These are phyloP conservation scores for Drosophila sucinea DNA, from an alignment of 1,140 invertebrate species.

Conservation along the genomic window DNA sequence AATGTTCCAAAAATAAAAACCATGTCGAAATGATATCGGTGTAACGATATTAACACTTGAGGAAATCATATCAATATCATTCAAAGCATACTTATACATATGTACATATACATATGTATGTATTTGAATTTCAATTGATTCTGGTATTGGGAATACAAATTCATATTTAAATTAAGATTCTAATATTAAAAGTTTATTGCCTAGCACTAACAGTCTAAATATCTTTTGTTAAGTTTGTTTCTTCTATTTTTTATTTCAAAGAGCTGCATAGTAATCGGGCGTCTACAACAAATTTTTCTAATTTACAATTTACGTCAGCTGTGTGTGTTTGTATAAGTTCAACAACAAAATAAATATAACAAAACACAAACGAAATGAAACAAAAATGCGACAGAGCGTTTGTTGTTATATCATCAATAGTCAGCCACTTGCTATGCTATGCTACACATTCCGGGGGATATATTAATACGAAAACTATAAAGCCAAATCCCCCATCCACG, in stretches of 20 bases:
- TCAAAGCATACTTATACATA: no score
- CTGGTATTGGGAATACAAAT: no score
- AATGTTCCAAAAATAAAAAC: neutral
- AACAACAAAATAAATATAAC: constrained; percentile 36
- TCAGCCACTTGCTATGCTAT: constrained; percentile 53
- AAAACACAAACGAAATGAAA: constrained; percentile 42
- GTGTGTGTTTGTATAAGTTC: constrained; percentile 44
- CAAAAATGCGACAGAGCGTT: constrained; percentile 37
- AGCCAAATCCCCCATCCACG: constrained; percentile 22
- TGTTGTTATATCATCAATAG: constrained; percentile 74
- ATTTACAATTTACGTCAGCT: constrained; percentile 67
- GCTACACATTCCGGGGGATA: constrained; percentile 47
- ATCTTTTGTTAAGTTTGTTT: neutral
- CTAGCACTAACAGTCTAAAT: neutral
- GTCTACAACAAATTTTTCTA: neutral
- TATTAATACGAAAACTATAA: constrained; percentile 39
- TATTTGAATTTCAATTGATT: no score
- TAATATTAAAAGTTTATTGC: no score
- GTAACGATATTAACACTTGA: neutral
- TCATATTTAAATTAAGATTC: no score
- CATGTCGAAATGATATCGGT: neutral
- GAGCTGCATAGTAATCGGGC: neutral
- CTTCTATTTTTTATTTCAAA: neutral
- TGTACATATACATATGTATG: no score
- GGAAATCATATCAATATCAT: no score